Percentiles rank a stretch among this genome's conserved stretches.
Conservation (phyloP, 2,888 invertebrate genomes). For the Oscheius sp. region DNA sequence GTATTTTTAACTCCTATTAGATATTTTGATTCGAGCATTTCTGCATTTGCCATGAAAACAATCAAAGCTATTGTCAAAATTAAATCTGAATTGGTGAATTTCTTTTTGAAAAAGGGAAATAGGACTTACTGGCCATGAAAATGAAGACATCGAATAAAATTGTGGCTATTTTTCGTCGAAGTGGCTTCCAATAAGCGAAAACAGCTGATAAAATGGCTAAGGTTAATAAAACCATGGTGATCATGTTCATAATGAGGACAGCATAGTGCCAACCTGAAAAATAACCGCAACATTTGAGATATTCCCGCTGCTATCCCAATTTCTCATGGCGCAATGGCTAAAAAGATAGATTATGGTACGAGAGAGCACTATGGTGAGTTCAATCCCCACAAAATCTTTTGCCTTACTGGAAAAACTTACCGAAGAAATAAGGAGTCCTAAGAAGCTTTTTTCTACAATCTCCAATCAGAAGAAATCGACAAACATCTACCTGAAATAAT, state of each 20-base stretch:
- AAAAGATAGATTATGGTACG: too few species aligned
- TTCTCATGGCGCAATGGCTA: too few species aligned
- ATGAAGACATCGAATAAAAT: slow-evolving; percentile 47
- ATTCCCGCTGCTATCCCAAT: too few species aligned
- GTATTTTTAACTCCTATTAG: slow-evolving; percentile 70
- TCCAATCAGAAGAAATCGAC: slow-evolving; percentile 70
- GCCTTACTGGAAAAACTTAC: too few species aligned
- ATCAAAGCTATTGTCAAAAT: slow-evolving; percentile 62
- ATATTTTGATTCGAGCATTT: slow-evolving; percentile 72
- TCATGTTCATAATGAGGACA: slow-evolving; percentile 62
- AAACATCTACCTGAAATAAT: slow-evolving; percentile 63
- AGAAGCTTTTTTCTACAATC: slow-evolving; percentile 72
- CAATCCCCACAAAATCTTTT: neutral
- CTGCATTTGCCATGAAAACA: slow-evolving; percentile 72
- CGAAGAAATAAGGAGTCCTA: slow-evolving; percentile 72
- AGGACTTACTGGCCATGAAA: slow-evolving; percentile 42
- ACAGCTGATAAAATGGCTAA: slow-evolving; percentile 50
- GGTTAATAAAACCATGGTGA: slow-evolving; percentile 52
- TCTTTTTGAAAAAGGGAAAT: neutral
- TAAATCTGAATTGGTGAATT: slow-evolving; percentile 51
- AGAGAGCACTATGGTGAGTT: too few species aligned
- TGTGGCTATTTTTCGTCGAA: slow-evolving; percentile 37
- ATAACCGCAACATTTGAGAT: neutral
- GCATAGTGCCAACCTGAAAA: slow-evolving; percentile 71
- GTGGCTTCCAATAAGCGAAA: slow-evolving; percentile 56